A percentile compares a stretch with the other conserved stretches of the same genome.
Conservation (phyloP, 2,797 vertebrate genomes). For the Margarornis squamiger region DNA sequence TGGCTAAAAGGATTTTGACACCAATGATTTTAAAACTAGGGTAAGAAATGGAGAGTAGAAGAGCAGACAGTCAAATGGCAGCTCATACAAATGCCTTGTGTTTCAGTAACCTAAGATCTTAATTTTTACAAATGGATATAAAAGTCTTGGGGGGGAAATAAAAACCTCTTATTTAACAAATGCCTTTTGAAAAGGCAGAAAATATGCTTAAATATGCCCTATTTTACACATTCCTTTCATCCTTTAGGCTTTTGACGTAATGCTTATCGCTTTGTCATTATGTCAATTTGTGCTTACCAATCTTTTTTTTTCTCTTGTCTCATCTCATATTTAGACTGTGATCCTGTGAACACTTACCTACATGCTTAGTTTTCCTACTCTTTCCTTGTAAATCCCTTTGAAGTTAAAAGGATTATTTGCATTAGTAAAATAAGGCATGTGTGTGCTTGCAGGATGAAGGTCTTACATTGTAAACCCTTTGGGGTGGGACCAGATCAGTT, state of each 20-base stretch:
- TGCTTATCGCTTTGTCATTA: conserved; percentile 44
- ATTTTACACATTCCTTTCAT: conserved; percentile 44
- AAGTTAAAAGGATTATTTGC: conserved; percentile 66
- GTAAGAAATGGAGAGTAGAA: not conserved
- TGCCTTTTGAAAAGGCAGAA: conserved; percentile 29
- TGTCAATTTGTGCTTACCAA: conserved; percentile 35
- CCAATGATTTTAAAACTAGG: not conserved
- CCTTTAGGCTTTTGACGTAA: not conserved
- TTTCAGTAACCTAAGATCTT: conserved; percentile 11
- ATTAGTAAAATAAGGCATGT: conserved; percentile 48
- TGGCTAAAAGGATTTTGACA: not conserved
- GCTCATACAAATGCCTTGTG: not conserved
- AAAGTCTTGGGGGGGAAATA: not conserved
- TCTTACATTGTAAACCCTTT: not conserved
- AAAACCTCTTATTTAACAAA: conserved; percentile 6
- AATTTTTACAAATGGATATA: not conserved
- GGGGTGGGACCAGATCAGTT: not conserved
- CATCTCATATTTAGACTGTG: conserved; percentile 15
- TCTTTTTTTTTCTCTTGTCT: conserved; percentile 23
- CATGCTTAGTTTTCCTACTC: conserved; percentile 30
- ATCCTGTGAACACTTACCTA: conserved; percentile 36
- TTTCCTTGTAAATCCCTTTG: conserved; percentile 42
- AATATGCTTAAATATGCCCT: conserved; percentile 51
- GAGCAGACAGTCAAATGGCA: not conserved
- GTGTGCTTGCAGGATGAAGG: conserved; percentile 24